A percentile compares a stretch with the other conserved stretches of the same genome.
Conservation (phyloP, 2,113 vertebrate species). For the Macrotis lagotis region DNA sequence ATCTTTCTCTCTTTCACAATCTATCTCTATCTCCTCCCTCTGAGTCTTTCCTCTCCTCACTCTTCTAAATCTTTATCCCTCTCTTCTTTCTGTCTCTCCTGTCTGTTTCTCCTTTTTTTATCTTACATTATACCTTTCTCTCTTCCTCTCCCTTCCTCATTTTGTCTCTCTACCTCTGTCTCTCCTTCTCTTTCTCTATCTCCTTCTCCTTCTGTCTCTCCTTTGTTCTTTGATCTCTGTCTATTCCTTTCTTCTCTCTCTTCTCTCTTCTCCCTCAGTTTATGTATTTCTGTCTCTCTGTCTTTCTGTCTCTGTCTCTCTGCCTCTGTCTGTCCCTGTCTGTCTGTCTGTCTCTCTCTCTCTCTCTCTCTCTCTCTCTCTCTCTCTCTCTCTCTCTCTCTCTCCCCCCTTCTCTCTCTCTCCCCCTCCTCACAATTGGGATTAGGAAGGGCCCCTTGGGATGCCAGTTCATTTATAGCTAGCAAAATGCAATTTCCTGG, state of each 20-base stretch:
- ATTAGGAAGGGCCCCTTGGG: neutral
- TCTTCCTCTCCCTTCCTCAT: too few species aligned
- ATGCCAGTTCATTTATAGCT: neutral
- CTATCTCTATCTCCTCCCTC: too few species aligned
- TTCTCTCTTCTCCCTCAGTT: neutral
- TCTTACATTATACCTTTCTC: neutral
- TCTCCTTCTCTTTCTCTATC: neutral
- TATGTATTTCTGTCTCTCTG: too few species aligned
- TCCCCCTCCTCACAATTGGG: neutral
- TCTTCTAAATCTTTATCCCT: neutral
- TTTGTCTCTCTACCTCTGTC: neutral
- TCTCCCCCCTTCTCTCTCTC: too few species aligned
- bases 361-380: neutral
- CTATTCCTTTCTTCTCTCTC: neutral
- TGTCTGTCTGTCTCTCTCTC: neutral
- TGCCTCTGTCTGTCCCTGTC: neutral
- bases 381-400: too few species aligned
- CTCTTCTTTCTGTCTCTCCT: neutral
- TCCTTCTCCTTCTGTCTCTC: too few species aligned
- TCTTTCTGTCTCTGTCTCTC: neutral
- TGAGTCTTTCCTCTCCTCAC: too few species aligned
- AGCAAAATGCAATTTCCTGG: conserved; percentile 14
- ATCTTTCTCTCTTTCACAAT: too few species aligned
- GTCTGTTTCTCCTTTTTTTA: neutral
- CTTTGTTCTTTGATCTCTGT: too few species aligned